Evolutionary conservation across 2,113 vertebrate genomes (phyloP).

Genomic region (Scopus umbretta): DNA sequence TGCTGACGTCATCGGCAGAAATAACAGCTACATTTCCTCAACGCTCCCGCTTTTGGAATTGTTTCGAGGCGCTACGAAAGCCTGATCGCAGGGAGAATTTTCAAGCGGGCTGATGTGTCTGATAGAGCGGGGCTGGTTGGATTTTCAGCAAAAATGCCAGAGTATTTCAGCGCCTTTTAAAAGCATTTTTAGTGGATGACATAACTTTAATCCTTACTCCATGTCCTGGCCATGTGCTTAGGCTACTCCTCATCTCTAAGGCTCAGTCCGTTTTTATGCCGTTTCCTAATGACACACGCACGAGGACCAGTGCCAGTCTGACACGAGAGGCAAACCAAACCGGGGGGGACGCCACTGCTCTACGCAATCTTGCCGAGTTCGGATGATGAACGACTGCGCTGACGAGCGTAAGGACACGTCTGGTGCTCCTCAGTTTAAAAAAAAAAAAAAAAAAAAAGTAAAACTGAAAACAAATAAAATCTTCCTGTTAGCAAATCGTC

Average conservation of each 20-base stretch:
- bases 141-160: not conserved
- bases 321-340: fast-evolving
- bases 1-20: not conserved
- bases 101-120: not conserved
- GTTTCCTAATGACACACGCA: fast-evolving
- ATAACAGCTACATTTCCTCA: not conserved
- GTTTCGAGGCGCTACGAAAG: not conserved
- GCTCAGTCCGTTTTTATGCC: not conserved
- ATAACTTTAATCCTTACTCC: slow-evolving; percentile 17
- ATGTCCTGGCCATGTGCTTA: not conserved
- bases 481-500: not conserved
- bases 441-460: not conserved
- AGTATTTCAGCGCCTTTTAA: not conserved
- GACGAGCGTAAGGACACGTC: fast-evolving
- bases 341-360: not conserved
- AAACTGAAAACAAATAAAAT: not conserved
- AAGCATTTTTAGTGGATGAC: slow-evolving; percentile 36
- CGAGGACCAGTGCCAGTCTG: not conserved
- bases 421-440: not conserved
- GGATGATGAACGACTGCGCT: not conserved
- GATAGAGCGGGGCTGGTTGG: fast-evolving
- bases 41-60: not conserved
- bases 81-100: fast-evolving
- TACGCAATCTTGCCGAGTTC: not conserved
- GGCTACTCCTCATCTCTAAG: not conserved